A percentile compares a stretch with the other conserved stretches of the same genome.
Conservation (phyloP, 2,888 invertebrate species). For the Agrochola litura region DNA sequence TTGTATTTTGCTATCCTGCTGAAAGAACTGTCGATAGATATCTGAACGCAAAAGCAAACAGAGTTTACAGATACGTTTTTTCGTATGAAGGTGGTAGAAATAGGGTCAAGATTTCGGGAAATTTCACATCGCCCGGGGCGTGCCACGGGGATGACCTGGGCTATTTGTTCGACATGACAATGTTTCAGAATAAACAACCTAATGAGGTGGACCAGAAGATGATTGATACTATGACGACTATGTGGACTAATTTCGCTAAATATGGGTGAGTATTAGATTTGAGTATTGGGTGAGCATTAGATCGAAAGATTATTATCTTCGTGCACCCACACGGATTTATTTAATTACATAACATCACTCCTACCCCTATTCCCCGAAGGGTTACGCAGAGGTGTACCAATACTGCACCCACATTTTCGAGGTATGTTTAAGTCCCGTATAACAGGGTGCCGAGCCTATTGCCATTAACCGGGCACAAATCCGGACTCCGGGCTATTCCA, state of each 20-base stretch:
- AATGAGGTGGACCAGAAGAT: slow-evolving; percentile 46
- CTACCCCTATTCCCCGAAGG: too few species aligned
- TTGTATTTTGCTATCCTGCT: slow-evolving; percentile 40
- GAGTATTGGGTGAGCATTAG: too few species aligned
- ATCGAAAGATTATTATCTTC: too few species aligned
- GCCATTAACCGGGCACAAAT: too few species aligned
- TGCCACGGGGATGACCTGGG: slow-evolving; percentile 48
- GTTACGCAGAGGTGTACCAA: too few species aligned
- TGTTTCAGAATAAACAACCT: slow-evolving; percentile 18
- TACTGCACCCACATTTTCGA: too few species aligned
- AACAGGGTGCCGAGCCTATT: too few species aligned
- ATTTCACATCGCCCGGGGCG: slow-evolving; percentile 46
- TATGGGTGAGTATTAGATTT: slow-evolving; percentile 52
- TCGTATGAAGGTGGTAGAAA: slow-evolving; percentile 54
- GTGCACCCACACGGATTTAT: too few species aligned
- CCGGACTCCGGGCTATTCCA: too few species aligned
- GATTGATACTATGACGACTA: slow-evolving; percentile 51
- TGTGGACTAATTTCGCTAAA: slow-evolving; percentile 58
- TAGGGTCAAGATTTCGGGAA: slow-evolving; percentile 15
- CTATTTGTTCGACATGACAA: slow-evolving; percentile 37
- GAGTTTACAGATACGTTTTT: slow-evolving; percentile 47
- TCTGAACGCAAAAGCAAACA: slow-evolving; percentile 32
- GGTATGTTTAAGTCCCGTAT: too few species aligned
- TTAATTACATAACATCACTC: too few species aligned
- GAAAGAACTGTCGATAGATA: slow-evolving; percentile 50